phyloP scores from a whole-genome alignment of 2,888 invertebrate genomes.

The Pristionchus entomophagus region DNA sequence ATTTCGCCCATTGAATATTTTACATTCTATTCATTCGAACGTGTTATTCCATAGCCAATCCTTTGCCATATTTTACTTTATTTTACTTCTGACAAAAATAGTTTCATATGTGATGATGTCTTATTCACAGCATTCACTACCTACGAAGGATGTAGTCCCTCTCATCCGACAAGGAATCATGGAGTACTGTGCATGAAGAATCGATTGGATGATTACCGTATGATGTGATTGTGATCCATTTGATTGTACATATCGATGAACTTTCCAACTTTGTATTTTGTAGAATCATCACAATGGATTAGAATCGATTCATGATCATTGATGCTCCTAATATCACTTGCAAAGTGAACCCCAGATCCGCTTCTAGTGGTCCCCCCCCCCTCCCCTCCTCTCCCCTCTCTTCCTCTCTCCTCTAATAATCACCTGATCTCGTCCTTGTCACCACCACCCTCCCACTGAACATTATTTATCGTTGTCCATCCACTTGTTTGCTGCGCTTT shows the following conservation, averaged over 20 bases:
- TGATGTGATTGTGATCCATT: neutral
- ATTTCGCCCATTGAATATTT: no score
- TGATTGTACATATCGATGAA: slow-evolving; percentile 24
- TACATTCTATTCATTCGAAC: no score
- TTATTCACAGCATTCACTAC: slow-evolving; percentile 67
- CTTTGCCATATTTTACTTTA: no score
- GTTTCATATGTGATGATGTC: no score
- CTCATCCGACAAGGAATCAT: slow-evolving; percentile 70
- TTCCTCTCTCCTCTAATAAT: neutral
- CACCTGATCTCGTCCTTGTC: slow-evolving; percentile 6
- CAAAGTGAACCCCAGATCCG: neutral
- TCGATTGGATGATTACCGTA: neutral
- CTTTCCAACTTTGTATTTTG: neutral
- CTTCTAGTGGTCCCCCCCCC: neutral
- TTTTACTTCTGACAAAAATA: no score
- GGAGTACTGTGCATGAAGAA: slow-evolving; percentile 54
- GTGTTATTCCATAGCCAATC: neutral
- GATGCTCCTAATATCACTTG: no score
- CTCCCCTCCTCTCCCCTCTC: neutral
- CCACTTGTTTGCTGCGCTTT: slow-evolving; percentile 31
- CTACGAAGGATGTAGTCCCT: slow-evolving; percentile 69
- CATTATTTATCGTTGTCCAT: slow-evolving; percentile 35
- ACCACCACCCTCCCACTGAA: neutral
- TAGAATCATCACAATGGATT: neutral
- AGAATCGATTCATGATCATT: no score